Conservation (phyloP, 2,888 invertebrate species). For the Leptopilina syphax region DNA sequence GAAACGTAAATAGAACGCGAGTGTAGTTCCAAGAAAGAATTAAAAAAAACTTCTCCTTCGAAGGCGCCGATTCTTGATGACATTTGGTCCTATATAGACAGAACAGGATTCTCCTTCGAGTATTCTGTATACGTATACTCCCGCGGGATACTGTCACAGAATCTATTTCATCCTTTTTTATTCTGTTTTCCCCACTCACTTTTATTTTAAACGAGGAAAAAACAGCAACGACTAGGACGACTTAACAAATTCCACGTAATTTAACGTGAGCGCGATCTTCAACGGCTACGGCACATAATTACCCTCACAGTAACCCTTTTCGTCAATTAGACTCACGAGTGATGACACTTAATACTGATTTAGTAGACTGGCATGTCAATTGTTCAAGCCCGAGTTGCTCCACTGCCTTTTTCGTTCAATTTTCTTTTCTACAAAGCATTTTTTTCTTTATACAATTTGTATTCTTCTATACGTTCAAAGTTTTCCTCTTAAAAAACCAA, state of each 20-base stretch:
- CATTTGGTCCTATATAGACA: slow-evolving; percentile 24
- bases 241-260: slow-evolving; percentile 59
- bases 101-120: slow-evolving; percentile 41
- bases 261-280: slow-evolving; percentile 51
- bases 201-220: slow-evolving; percentile 5
- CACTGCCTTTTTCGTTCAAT: not conserved
- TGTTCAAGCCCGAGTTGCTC: slow-evolving; percentile 37
- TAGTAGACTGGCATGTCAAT: slow-evolving; percentile 57
- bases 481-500: too few species aligned
- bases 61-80: slow-evolving; percentile 44
- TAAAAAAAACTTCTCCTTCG: slow-evolving; percentile 50
- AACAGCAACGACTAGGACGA: slow-evolving; percentile 45
- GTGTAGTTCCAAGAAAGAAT: slow-evolving; percentile 48
- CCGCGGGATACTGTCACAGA: slow-evolving; percentile 53
- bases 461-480: too few species aligned
- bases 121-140: not conserved
- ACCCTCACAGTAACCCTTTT: slow-evolving; percentile 51
- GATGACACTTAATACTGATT: slow-evolving; percentile 66
- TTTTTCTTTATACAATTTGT: too few species aligned
- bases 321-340: slow-evolving; percentile 63
- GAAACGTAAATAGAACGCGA: slow-evolving; percentile 51
- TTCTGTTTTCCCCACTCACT: too few species aligned
- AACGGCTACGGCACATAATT: slow-evolving; percentile 58
- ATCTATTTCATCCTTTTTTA: slow-evolving; percentile 48
- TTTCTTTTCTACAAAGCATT: not conserved